These are phyloP conservation scores for Macrostomum cliftonense DNA, from an alignment of 2,888 invertebrate genomes.

Conservation along the genomic window DNA sequence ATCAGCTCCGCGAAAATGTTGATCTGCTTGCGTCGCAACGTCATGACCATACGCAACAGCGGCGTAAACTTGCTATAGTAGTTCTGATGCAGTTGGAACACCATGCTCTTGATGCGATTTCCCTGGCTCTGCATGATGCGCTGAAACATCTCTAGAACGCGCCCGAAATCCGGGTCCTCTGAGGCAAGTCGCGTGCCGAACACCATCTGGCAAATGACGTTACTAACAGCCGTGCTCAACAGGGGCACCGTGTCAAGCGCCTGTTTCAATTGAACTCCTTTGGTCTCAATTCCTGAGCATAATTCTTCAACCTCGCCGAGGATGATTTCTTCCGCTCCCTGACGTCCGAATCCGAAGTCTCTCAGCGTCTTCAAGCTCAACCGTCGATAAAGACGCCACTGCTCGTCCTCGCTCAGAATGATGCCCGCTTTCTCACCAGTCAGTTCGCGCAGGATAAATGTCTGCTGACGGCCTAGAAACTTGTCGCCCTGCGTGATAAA, in stretches of 20 bases:
- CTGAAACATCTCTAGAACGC: conserved; percentile 15
- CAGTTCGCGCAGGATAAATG: neutral
- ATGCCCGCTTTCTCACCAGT: conserved; percentile 5
- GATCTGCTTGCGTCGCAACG: no score
- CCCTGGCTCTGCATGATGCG: no score
- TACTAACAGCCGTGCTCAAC: neutral
- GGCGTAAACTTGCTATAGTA: no score
- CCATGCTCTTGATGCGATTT: no score
- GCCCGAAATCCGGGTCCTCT: conserved; percentile 16
- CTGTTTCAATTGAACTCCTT: no score
- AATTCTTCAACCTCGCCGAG: no score
- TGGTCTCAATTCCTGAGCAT: no score
- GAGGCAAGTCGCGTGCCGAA: conserved; percentile 11
- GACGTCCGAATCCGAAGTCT: conserved; percentile 7
- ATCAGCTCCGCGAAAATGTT: no score
- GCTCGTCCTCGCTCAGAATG: conserved; percentile 2
- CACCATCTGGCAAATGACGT: conserved; percentile 4
- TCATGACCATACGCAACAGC: no score
- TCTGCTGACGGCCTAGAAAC: conserved; percentile 1
- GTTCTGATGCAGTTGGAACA: no score
- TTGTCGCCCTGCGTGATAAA: neutral
- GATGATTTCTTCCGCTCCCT: conserved; percentile 4
- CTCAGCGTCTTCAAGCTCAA: conserved; percentile 3
- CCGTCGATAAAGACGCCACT: conserved; percentile 6
- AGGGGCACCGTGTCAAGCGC: no score